Evolutionary conservation across 2,113 vertebrate species (phyloP).

Genomic region (Leptobrachium leishanense): DNA sequence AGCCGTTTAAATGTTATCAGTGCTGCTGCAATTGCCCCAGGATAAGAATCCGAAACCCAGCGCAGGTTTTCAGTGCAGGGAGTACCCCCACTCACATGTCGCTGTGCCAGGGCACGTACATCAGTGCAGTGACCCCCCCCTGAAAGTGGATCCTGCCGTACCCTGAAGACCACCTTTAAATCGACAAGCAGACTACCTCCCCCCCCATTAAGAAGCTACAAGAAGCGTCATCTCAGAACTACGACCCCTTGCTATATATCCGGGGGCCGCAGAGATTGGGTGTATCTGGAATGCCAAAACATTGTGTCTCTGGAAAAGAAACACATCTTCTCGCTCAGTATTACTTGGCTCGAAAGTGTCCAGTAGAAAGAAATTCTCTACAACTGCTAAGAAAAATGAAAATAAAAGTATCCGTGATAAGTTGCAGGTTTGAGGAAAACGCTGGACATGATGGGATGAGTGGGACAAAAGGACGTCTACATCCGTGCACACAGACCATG

Average conservation of each 20-base stretch:
- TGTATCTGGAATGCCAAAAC: slow-evolving; percentile 13
- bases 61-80: slow-evolving; percentile 2
- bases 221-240: too few relatives aligned
- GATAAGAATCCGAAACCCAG: neutral
- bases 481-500: too few relatives aligned
- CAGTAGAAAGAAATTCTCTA: neutral
- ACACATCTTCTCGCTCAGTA: too few relatives aligned
- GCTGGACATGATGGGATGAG: too few relatives aligned
- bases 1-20: slow-evolving; percentile 17
- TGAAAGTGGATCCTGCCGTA: too few relatives aligned
- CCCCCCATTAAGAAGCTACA: too few relatives aligned
- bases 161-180: too few relatives aligned
- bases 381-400: neutral
- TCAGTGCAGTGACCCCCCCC: slow-evolving; percentile 1
- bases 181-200: too few relatives aligned
- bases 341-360: neutral
- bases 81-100: slow-evolving; percentile 11
- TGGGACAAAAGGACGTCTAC: too few relatives aligned
- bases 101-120: neutral
- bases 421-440: too few relatives aligned
- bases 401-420: neutral
- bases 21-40: slow-evolving; percentile 25
- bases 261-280: neutral
- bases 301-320: too few relatives aligned
- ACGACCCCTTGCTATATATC: neutral